Evolutionary conservation across 2,888 invertebrate species (phyloP).

Genomic region (Volucella inanis): DNA sequence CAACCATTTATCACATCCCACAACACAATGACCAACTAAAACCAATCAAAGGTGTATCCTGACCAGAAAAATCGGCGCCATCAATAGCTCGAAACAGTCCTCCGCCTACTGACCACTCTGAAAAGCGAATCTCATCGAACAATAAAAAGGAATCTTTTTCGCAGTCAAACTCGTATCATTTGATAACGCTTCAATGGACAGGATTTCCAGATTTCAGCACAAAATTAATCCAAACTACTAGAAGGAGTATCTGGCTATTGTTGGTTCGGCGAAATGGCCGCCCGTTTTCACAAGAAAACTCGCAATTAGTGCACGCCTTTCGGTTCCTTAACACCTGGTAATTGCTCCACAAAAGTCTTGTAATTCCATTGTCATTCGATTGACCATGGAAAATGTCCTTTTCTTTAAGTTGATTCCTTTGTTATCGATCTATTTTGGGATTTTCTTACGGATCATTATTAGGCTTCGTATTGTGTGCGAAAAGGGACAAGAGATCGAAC

Average conservation of each 20-base stretch:
- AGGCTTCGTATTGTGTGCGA: conserved; percentile 22
- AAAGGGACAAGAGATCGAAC: neutral
- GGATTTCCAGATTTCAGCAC: neutral
- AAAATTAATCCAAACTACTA: conserved; percentile 48
- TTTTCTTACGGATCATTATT: conserved; percentile 55
- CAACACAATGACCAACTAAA: neutral
- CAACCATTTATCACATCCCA: neutral
- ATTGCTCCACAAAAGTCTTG: conserved; percentile 74
- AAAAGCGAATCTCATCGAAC: neutral
- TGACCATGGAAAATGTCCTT: conserved; percentile 73
- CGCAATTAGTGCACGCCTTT: conserved; percentile 72
- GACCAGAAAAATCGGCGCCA: conserved; percentile 35
- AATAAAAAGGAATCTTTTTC: neutral
- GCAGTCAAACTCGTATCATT: conserved; percentile 33
- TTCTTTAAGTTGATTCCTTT: conserved; percentile 34
- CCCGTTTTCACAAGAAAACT: conserved; percentile 69
- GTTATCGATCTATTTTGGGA: conserved; percentile 47
- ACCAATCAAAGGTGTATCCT: conserved; percentile 27
- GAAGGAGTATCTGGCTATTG: neutral
- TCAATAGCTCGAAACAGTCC: conserved; percentile 12
- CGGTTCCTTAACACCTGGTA: conserved; percentile 73
- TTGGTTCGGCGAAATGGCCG: conserved; percentile 26
- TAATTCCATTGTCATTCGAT: conserved; percentile 67
- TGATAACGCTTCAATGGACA: conserved; percentile 12
- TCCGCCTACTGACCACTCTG: conserved; percentile 17